Base-by-base conservation (phyloP, 2,888 invertebrate genomes). In the Rhamphomyia laevipes region DNA sequence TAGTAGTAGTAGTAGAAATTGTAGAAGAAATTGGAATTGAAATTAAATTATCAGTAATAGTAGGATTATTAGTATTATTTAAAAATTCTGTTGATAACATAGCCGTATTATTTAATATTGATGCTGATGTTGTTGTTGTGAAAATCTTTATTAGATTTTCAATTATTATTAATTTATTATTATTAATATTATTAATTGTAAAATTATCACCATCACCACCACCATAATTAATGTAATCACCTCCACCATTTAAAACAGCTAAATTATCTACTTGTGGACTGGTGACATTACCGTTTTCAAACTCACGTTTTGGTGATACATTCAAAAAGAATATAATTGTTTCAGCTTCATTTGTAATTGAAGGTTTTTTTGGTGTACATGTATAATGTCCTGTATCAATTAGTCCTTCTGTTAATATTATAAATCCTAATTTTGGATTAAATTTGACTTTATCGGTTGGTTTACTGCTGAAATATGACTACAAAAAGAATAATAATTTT, bases 361-460 rank as follows among this genome's bases (percentile, higher is more conserved):
- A 57, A n/a, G 42, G 27, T 15, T 23, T 65, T 57, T 62, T 60
- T 9, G 69, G 68, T 37, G 59, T 61, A 55, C 70, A 70, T 12
- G 46, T 46, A 54, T 64, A 70, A 10, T 51, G 53, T 53, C 69
- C 69, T 51, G 58, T 57, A 52, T 70, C 66, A 52, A 62, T 59
- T 44, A 68, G 48, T 55, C 63, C 61, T 49, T 61, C 60, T 49
- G 70, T 61, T 61, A 61, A 61, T 48, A 66, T 58, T 58, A 64
- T 61, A 54, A 65, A 70, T 45, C 70, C 70, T 43, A 63, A 59
- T 47, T 60, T 60, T 43, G 68, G 66, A 58, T 65, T 62, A 56
- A 46, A 57, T 30, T 48, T 50, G 16, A 27, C 38, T 27, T 18
- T 65, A 67, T 6, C 66, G 63, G 57, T 61, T 61, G 52, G 59